phyloP scores from a whole-genome alignment of 2,888 invertebrate genomes.

The Noctua janthina region DNA sequence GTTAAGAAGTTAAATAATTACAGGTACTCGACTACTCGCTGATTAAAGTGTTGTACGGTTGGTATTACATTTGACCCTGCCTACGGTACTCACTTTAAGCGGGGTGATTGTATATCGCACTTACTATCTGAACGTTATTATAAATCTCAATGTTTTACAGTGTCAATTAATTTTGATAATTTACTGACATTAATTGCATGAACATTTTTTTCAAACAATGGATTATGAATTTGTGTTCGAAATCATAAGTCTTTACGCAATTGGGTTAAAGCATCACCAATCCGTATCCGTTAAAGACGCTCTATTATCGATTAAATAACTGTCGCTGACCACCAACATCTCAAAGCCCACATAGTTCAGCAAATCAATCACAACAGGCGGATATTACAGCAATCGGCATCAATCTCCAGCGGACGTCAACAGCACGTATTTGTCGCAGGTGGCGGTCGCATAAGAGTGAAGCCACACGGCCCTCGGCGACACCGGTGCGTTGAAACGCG shows the following conservation, averaged over 20 bases:
- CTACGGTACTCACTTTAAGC: not conserved
- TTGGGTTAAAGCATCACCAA: not conserved
- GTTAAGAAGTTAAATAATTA: not conserved
- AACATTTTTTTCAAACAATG: not conserved
- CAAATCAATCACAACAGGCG: slow-evolving; percentile 50
- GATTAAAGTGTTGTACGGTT: not conserved
- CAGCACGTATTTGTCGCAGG: not conserved
- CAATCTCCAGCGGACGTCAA: slow-evolving; percentile 43
- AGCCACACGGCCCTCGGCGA: not conserved
- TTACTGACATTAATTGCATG: not conserved
- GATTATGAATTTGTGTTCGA: not conserved
- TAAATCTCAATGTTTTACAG: not conserved
- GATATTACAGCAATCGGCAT: slow-evolving; percentile 32
- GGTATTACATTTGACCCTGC: too few species aligned
- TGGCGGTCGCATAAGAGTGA: not conserved
- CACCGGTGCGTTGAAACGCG: not conserved
- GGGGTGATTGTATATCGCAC: not conserved
- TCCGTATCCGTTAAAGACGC: not conserved
- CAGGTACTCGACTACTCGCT: not conserved
- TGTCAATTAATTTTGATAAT: not conserved
- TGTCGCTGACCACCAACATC: slow-evolving; percentile 24
- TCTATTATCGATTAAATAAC: slow-evolving; percentile 17
- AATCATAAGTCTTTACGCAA: not conserved
- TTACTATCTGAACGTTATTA: not conserved
- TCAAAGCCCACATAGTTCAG: slow-evolving; percentile 27